Percentiles rank a stretch among this genome's conserved stretches.
Conservation (phyloP, 1,140 invertebrate species). For the Euura saliciscinereae region DNA sequence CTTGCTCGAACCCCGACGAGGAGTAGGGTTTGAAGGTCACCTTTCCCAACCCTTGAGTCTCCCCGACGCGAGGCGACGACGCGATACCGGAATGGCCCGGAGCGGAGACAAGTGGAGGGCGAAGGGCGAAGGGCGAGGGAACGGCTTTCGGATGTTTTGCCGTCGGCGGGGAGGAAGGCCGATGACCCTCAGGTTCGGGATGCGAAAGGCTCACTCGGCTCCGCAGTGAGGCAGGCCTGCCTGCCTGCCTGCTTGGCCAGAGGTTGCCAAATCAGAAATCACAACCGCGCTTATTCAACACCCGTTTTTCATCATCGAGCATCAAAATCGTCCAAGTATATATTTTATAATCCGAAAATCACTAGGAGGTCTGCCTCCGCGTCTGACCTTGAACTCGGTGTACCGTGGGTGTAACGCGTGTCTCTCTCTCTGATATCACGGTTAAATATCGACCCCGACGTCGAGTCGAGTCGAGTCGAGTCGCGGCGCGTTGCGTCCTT, state of each 20-base stretch:
- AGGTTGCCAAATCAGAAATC: neutral
- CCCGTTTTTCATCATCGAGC: too few relatives aligned
- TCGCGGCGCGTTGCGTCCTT: slow-evolving; percentile 6
- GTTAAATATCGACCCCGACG: slow-evolving; percentile 1
- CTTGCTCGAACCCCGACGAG: too few relatives aligned
- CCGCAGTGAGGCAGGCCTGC: slow-evolving; percentile 57
- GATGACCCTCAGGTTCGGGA: slow-evolving; percentile 9
- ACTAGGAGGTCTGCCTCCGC: neutral
- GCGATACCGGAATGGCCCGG: neutral
- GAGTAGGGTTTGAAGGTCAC: slow-evolving; percentile 10
- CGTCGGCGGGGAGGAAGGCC: neutral
- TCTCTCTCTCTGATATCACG: neutral
- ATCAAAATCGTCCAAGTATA: too few relatives aligned
- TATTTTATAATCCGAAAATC: neutral
- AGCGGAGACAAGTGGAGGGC: slow-evolving; percentile 15
- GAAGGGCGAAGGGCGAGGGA: slow-evolving; percentile 11
- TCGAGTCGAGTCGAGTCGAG: slow-evolving; percentile 5
- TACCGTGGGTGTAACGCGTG: neutral
- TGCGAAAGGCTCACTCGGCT: slow-evolving; percentile 53
- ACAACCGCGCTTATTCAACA: neutral
- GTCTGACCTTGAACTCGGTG: neutral
- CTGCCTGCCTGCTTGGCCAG: slow-evolving; percentile 6
- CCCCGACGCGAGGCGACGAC: neutral
- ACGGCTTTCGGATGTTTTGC: neutral
- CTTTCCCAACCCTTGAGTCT: neutral